Conservation (phyloP, 2,888 invertebrate species). For the Cylloceria caligata region DNA sequence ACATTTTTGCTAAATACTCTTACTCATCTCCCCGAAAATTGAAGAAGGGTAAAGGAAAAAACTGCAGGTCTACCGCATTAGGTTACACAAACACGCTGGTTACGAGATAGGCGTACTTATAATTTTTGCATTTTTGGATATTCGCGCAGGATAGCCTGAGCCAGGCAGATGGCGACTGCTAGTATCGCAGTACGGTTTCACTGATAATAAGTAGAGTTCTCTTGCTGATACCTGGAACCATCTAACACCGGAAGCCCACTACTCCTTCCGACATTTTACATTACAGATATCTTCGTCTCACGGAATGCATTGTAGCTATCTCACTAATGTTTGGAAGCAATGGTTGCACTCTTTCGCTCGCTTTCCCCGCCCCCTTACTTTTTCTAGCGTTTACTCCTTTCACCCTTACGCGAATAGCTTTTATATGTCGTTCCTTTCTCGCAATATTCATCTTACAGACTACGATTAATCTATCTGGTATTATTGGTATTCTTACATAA, state of each 20-base stretch:
- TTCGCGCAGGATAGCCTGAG: slow-evolving; percentile 52
- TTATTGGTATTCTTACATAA: background rate
- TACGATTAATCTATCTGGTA: slow-evolving; percentile 48
- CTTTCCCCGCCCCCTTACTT: slow-evolving; percentile 34
- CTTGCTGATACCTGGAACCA: slow-evolving; percentile 46
- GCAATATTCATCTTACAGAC: slow-evolving; percentile 15
- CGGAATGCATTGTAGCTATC: slow-evolving; percentile 77
- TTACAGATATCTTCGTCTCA: slow-evolving; percentile 73
- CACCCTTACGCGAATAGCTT: slow-evolving; percentile 4
- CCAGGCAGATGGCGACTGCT: slow-evolving; percentile 54
- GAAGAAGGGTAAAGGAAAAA: background rate
- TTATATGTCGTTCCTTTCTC: slow-evolving; percentile 23
- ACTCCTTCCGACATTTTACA: slow-evolving; percentile 67
- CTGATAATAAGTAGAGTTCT: slow-evolving; percentile 39
- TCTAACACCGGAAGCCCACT: slow-evolving; percentile 59
- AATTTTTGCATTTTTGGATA: slow-evolving; percentile 73
- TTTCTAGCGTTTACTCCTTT: slow-evolving; percentile 50
- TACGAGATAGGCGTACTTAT: slow-evolving; percentile 72
- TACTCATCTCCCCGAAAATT: background rate
- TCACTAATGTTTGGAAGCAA: slow-evolving; percentile 66
- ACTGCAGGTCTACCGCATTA: background rate
- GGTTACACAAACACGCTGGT: slow-evolving; percentile 19
- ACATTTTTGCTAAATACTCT: background rate
- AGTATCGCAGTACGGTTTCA: slow-evolving; percentile 28
- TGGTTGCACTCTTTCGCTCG: slow-evolving; percentile 47